Base-by-base conservation (phyloP, 2,113 vertebrate genomes). In the Romanogobio albipinnatus region DNA sequence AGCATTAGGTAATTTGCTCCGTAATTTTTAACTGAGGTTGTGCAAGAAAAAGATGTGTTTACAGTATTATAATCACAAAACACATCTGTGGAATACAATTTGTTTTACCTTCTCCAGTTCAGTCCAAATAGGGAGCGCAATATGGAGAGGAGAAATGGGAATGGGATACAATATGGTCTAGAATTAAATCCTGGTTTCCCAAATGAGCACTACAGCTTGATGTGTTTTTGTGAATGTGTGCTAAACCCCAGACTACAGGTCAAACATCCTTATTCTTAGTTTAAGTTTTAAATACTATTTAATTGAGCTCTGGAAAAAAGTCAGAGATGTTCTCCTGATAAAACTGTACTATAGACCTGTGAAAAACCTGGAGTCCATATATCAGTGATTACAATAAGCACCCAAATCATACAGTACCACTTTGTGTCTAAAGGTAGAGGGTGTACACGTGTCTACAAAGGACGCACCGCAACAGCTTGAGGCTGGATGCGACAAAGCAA, bases 11-110 rank as follows among this genome's bases (percentile, higher is more conserved):
- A 14, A 76, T 51, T 75, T 51, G 13, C 19, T 26, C 71, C 1
- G 5, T 29, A 29, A 29, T 76, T 53, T 76, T 76, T 17, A 17
- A 76, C 73, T 2, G 14, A 45, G 39, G 13, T 49, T 76, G 73
- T 29, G 24, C 24, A 49, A 51, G 7, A 68, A 36, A 15, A 51
- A 29, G 24, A 76, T 0, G 3, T 17, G 73, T 29, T 53, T 53
- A 51, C 2, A 15, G 13, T 24, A 75, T 75, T 75, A 75, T 29
- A 49, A 47, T 75, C 73, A 75, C 43, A 76, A 47, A 73, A 73
- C 11, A 15, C 70, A 73, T 73, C 70, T 47, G 70, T n/a, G 24
- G 53, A 17, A 49, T 24, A 53, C 3, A 33, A 19, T 33, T 33
- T 29, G 4, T 49, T 15, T 33, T 4, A 76, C 24, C 14, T 24